Conservation (phyloP, 1,140 invertebrate species). For the Aphaenogaster rudis region DNA sequence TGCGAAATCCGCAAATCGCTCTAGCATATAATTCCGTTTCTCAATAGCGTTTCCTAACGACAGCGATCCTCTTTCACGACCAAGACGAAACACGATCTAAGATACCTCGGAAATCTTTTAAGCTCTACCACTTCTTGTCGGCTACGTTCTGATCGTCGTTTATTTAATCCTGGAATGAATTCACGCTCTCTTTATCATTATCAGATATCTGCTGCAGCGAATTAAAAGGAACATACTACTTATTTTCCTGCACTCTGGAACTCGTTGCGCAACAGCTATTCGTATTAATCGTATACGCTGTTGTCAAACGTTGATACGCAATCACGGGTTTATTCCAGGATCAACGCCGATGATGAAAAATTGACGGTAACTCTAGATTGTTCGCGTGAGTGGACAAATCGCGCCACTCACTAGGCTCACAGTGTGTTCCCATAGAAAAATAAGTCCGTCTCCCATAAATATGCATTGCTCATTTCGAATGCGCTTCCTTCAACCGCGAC, state of each 20-base stretch:
- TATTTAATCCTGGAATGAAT: constrained; percentile 30
- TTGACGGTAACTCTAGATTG: neutral
- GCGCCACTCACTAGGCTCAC: neutral
- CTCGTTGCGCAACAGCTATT: constrained; percentile 9
- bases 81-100: constrained; percentile 45
- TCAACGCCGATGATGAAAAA: constrained; percentile 24
- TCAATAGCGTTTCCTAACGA: constrained; percentile 6
- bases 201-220: neutral
- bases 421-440: constrained; percentile 58
- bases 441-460: constrained; percentile 42
- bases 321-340: constrained; percentile 3
- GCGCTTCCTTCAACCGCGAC: neutral
- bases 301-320: neutral
- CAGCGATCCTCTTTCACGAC: neutral
- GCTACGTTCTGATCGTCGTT: constrained; percentile 1
- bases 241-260: neutral
- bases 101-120: constrained; percentile 21
- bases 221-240: neutral
- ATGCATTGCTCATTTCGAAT: constrained; percentile 33
- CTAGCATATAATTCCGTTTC: constrained; percentile 21
- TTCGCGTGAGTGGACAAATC: constrained; percentile 4
- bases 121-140: constrained; percentile 6
- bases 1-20: neutral
- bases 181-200: neutral
- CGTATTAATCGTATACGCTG: neutral